Base-by-base conservation (phyloP, 1,140 invertebrate genomes). In the Halictus rubicundus region DNA sequence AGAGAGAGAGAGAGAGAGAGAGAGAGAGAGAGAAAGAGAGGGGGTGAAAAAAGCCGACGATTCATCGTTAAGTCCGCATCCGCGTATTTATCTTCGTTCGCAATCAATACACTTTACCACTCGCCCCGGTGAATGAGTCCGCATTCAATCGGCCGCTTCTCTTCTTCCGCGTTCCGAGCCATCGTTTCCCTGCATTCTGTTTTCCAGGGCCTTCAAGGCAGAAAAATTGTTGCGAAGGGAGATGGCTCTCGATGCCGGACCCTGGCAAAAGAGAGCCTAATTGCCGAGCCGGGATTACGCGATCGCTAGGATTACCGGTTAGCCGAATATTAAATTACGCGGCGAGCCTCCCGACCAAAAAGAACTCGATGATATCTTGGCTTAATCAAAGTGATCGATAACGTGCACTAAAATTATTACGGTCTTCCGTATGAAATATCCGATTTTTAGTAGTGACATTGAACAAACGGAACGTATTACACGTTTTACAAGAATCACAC, bases 51-150 rank as follows among this genome's bases (percentile, higher is more conserved):
- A 52, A 49, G 46, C 52, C 49, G 63, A 42, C 63, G 61, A 78
- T 78, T 78, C 76, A 78, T 71, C 76, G 75, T 32, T 59, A 32
- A 63, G 42, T 19, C 57, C 39, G 42, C 39, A 19, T 9, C 32
- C 39, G 19, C 59, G 68, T 78, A 70, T 78, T 78, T 68, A 78
- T 78, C 75, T 78, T 78, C 68, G 68, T 78, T 78, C 75, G 68
- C 68, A 68, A 78, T 78, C 75, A 71, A 78, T 78, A 78, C 68
- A 63, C 59, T 78, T 78, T 78, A 59, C 74, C 73, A 54, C 32
- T 74, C 46, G 72, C 42, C 42, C 23, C 73, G 66, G 32, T 77
- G 19, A 70, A 77, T 39, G 75, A 70, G 57, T 69, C 57, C 66
- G 57, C 57, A 70, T 77, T 77, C 66, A 63, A 77, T 77, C 66